Base-by-base conservation (phyloP, 2,797 vertebrate genomes). In the Catamblyrhynchus diadema region DNA sequence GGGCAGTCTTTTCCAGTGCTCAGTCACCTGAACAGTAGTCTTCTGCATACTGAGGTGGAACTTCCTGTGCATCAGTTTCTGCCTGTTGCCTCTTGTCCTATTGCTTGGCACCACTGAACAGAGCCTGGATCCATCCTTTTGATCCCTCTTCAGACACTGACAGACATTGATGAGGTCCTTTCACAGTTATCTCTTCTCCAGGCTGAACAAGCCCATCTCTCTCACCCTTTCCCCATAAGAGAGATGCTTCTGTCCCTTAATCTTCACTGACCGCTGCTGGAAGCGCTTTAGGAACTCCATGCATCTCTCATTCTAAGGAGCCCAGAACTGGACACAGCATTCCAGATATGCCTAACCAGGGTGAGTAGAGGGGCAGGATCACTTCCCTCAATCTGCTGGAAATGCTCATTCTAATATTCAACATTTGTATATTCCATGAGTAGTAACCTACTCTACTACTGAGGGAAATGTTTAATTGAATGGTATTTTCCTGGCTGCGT, bases 251-350 rank as follows among this genome's bases (percentile, higher is more conserved):
- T 50, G n/a, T 50, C 22, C 42, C 32, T 70, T 32, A 27, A 19
- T 27, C 25, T 62, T 35, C 27, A 33, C 4, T 41, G 41, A 12
- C n/a, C 24, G 61, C 44, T 54, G 23, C 42, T 56, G 57, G 42
- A 48, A 12, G 25, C 8, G 10, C n/a, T 30, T 44, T 20, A 37
- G 37, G 28, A 65, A 2, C 32, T 50, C 44, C 44, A n/a, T 0
- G 0, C 5, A 1, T 28, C 10, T 62, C 27, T 48, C 1, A 0
- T 65, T 24, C 14, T 39, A 7, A 50, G 19, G 28, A 57, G 23
- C 35, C 44, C 28, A 33, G 44, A n/a, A 50, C 9, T 7, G 16
- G 44, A 51, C 37, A 33, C 9, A 39, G 28, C 16, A 30, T 14
- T 28, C 28, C 37, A 51, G 37, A n/a, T 21, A 23, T 20, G 23